These are phyloP conservation scores for Euthynnus affinis DNA, from an alignment of 2,797 vertebrate species.

Conservation along the genomic window DNA sequence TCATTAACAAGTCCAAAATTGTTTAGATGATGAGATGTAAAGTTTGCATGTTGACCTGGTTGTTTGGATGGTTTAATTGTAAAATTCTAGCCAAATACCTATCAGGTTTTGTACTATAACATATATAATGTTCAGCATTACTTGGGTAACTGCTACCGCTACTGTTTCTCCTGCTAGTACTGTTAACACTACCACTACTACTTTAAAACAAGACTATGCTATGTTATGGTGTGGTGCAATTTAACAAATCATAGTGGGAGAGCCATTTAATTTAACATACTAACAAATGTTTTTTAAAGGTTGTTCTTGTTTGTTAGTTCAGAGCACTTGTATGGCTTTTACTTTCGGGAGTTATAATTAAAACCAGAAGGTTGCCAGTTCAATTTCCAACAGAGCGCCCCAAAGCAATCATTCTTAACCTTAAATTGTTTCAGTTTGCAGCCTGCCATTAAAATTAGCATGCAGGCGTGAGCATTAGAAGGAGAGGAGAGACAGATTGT, in stretches of 20 bases:
- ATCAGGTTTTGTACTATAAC: not conserved
- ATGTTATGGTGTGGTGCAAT: not conserved
- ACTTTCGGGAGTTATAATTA: conserved; percentile 39
- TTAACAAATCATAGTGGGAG: not conserved
- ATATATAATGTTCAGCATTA: not conserved
- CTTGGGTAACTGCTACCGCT: not conserved
- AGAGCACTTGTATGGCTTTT: conserved; percentile 5
- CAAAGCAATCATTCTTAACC: conserved; percentile 49
- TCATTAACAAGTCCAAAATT: conserved; percentile 4
- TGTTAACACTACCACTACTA: not conserved
- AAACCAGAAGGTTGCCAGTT: conserved; percentile 55
- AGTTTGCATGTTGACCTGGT: not conserved
- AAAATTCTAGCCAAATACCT: not conserved
- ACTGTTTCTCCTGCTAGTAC: not conserved
- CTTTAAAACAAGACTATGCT: not conserved
- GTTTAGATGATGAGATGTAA: not conserved
- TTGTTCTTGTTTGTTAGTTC: not conserved
- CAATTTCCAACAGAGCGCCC: conserved; percentile 30
- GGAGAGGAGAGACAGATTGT: conserved; percentile 18
- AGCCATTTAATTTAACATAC: not conserved
- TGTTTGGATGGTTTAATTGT: not conserved
- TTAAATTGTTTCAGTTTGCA: conserved; percentile 56
- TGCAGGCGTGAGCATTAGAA: conserved; percentile 20
- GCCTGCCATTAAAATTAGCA: conserved; percentile 42
- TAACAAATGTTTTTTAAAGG: not conserved